Evolutionary conservation across 1,140 invertebrate species (phyloP), one percentile per base, ranked within the genome.

Genomic region (Melitaea cinxia): DNA sequence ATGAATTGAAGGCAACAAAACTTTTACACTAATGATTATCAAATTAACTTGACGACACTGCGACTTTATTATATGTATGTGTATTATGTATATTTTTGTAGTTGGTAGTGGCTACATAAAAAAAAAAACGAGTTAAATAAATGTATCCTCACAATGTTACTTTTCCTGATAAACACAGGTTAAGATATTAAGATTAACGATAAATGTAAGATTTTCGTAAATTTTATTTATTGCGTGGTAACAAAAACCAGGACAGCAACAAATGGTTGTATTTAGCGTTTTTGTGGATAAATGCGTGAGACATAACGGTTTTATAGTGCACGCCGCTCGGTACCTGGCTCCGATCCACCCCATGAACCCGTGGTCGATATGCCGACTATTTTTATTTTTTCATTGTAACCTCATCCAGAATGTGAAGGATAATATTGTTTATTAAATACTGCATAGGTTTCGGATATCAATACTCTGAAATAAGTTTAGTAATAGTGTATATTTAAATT

Each of bases 241-340:
- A n/a, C 10, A 47, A 47, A 23, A 47, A 47, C 4, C 4, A 12
- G 19, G 10, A 21, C 19, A 21, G 12, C 10, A 47, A 47, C 42
- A 10, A 10, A 42, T 7, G 4, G 42, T 21, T 17, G 42, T 47
- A 49, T 59, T n/a, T 42, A 19, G 6, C 2, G 37, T 65, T 58
- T 50, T 58, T 57, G 33, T 19, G 35, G 35, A 53, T 52, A 28
- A 30, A 70, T 68, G 82, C 82, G 84, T 84, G 82, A 75, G 63
- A 39, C 37, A 61, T 60, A 77, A 56, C 68, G 68, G 58, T 78
- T 78, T 59, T 66, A n/a, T 67, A 66, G 70, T 54, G 69, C 78
- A 77, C 42, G 75, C 75, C 73, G 79, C 28, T 70, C 75, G 77
- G 87, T 89, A 71, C 87, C 87, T 83, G 87, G 82, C 83, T 78